Percentiles rank a stretch among this genome's conserved stretches.
Evolutionary conservation across 2,888 invertebrate species (phyloP).

Genomic region (Nephrotoma guestfalica): DNA sequence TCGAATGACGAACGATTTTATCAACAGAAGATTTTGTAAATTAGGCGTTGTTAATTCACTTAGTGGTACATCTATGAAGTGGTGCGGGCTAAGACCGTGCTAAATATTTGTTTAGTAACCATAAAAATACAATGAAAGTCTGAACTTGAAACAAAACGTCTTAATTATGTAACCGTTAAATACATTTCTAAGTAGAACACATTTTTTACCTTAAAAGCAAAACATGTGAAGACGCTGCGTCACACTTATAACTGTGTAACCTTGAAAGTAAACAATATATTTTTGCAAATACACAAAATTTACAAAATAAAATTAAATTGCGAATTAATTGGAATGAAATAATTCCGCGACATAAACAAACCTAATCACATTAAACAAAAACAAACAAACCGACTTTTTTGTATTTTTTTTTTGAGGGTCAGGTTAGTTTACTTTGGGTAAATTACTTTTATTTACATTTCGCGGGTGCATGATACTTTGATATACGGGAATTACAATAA

Average conservation of each 20-base stretch:
- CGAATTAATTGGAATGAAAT: background rate
- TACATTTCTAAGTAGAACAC: background rate
- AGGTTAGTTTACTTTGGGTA: background rate
- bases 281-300: background rate
- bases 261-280: background rate
- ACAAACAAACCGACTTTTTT: background rate
- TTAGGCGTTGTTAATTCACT: too few relatives aligned
- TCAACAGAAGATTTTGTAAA: too few relatives aligned
- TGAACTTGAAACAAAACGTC: background rate
- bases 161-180: background rate
- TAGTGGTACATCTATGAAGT: too few relatives aligned
- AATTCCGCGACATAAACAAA: background rate
- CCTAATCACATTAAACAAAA: background rate
- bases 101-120: too few relatives aligned
- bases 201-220: background rate
- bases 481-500: too few relatives aligned
- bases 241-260: background rate
- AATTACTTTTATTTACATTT: background rate
- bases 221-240: background rate
- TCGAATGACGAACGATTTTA: too few relatives aligned
- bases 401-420: background rate
- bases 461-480: background rate
- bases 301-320: background rate
- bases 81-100: too few relatives aligned
- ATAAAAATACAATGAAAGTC: too few relatives aligned